Evolutionary conservation across 2,888 invertebrate genomes (phyloP).

Genomic region (Keiferia lycopersicella): DNA sequence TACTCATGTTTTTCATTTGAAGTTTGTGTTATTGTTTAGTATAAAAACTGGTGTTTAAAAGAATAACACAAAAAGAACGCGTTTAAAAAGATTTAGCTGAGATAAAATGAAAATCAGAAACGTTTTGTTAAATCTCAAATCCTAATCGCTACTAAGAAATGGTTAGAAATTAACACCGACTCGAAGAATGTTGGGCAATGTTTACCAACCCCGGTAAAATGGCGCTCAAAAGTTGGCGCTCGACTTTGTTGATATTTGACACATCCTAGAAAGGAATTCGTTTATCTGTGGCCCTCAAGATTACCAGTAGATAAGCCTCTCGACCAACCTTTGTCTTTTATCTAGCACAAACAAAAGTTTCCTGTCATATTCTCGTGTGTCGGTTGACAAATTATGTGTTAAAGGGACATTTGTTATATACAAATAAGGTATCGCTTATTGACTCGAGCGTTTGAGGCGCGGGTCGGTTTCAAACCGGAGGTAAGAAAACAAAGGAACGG

Average conservation of each 20-base stretch:
- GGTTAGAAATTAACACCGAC: conserved; percentile 27
- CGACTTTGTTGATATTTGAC: conserved; percentile 71
- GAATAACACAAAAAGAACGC: not conserved
- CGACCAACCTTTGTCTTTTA: conserved; percentile 73
- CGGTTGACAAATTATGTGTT: conserved; percentile 52
- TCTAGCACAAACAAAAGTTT: conserved; percentile 76
- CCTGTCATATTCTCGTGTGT: conserved; percentile 58
- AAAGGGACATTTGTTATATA: conserved; percentile 49
- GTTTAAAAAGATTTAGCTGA: not conserved
- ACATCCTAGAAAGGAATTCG: conserved; percentile 69
- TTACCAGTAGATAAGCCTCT: conserved; percentile 66
- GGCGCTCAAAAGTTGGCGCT: conserved; percentile 41
- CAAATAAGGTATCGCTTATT: conserved; percentile 44
- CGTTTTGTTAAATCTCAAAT: conserved; percentile 3
- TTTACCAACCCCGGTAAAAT: conserved; percentile 34
- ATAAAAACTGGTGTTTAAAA: no score
- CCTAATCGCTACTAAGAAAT: conserved; percentile 26
- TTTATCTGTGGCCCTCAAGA: conserved; percentile 68
- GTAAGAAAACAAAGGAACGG: conserved; percentile 15
- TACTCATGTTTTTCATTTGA: not conserved
- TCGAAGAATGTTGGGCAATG: conserved; percentile 23
- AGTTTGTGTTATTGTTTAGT: not conserved
- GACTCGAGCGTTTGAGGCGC: conserved; percentile 39
- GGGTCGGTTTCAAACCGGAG: conserved; percentile 21
- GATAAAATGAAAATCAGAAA: not conserved